phyloP scores from a whole-genome alignment of 2,113 vertebrate genomes.

The Poeciliopsis turrubarensis region DNA sequence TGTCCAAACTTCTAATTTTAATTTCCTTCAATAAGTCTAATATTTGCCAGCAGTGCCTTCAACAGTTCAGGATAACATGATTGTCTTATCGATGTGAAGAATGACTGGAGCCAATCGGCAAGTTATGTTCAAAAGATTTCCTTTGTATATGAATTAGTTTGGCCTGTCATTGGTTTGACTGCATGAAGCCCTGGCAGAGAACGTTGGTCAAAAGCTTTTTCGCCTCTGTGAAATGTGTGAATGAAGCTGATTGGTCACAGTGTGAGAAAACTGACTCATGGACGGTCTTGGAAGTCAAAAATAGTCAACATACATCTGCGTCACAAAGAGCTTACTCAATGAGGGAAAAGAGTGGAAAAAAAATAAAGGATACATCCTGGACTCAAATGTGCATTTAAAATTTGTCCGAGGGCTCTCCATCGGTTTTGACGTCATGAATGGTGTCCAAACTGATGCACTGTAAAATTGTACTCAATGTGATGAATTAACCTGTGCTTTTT shows the following conservation, averaged over 20 bases:
- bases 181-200: conserved; percentile 17
- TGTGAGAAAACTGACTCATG: conserved; percentile 22
- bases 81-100: conserved; percentile 8
- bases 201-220: conserved; percentile 30
- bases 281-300: conserved; percentile 28
- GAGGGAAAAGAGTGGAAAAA: neutral
- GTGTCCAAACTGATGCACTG: conserved; percentile 59
- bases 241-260: conserved; percentile 23
- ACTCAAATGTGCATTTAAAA: conserved; percentile 73
- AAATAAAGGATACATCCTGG: conserved; percentile 57
- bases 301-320: conserved; percentile 3
- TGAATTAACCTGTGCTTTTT: conserved; percentile 32
- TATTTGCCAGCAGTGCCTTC: conserved; percentile 68
- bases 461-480: conserved; percentile 36
- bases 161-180: conserved; percentile 8
- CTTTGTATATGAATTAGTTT: neutral
- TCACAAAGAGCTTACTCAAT: neutral
- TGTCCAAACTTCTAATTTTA: neutral
- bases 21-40: conserved; percentile 4
- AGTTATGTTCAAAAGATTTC: neutral
- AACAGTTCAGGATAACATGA: conserved; percentile 66
- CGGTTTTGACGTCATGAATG: conserved; percentile 64
- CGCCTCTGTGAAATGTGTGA: conserved; percentile 9
- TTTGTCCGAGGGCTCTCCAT: conserved; percentile 79
- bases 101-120: conserved; percentile 23